Evolutionary conservation across 2,888 invertebrate genomes (phyloP).

Genomic region (Camptogramma bilineatum): DNA sequence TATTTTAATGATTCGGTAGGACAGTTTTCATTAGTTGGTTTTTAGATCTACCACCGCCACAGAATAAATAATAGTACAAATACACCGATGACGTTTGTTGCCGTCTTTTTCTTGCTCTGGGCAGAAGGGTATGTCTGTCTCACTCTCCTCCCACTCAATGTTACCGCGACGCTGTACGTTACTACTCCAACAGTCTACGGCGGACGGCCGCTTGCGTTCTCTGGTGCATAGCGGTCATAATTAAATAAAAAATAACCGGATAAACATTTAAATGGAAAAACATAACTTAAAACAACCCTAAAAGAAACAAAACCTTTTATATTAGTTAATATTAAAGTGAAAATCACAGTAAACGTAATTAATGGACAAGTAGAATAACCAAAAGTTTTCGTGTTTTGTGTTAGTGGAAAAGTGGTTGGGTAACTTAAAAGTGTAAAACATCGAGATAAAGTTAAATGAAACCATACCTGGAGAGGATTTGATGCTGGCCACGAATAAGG

Average conservation of each 20-base stretch:
- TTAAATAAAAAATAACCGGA: conserved; percentile 54
- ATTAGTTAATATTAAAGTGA: conserved; percentile 20
- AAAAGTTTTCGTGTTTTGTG: conserved; percentile 75
- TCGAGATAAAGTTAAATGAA: conserved; percentile 62
- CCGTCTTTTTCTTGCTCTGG: conserved; percentile 60
- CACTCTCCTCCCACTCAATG: conserved; percentile 74
- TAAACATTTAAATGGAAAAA: conserved; percentile 53
- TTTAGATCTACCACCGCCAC: conserved; percentile 69
- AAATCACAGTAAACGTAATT: conserved; percentile 39
- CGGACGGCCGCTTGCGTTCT: conserved; percentile 74
- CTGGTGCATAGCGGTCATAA: conserved; percentile 50
- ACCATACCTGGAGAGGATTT: conserved; percentile 68
- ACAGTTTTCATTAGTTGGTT: conserved; percentile 72
- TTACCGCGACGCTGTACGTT: conserved; percentile 66
- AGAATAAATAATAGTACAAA: too few species aligned
- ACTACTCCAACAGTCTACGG: conserved; percentile 74
- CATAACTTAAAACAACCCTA: conserved; percentile 49
- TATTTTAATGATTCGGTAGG: conserved; percentile 60
- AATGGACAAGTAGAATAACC: conserved; percentile 43
- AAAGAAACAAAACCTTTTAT: conserved; percentile 34
- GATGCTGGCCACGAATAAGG: conserved; percentile 75
- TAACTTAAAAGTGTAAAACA: conserved; percentile 61
- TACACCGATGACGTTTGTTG: conserved; percentile 63
- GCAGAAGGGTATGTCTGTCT: conserved; percentile 62
- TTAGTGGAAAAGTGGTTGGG: conserved; percentile 67